These are phyloP conservation scores for Pogona vitticeps DNA, from an alignment of 2,113 vertebrate genomes.

Conservation along the genomic window DNA sequence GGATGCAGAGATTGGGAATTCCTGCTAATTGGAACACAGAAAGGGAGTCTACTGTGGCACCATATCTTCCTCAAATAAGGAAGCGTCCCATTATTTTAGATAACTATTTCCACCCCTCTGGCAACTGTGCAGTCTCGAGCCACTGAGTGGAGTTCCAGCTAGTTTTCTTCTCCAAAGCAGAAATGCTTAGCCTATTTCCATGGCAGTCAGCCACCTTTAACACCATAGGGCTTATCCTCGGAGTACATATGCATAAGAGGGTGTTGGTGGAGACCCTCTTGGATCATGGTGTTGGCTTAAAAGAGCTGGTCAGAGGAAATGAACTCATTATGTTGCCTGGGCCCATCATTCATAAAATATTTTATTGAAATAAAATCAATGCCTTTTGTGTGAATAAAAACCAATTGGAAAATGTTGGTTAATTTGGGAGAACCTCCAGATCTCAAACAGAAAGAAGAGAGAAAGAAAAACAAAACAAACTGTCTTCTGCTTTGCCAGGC, in stretches of 20 bases:
- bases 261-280: too few relatives aligned
- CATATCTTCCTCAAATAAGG: background rate
- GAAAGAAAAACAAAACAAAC: constrained; percentile 22
- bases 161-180: too few relatives aligned
- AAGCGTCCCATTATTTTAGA: background rate
- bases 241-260: too few relatives aligned
- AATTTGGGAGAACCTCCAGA: constrained; percentile 62
- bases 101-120: background rate
- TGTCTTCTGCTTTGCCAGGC: constrained; percentile 44
- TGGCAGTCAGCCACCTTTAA: background rate
- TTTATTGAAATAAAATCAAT: constrained; percentile 81
- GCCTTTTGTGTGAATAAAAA: constrained; percentile 72
- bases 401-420: constrained; percentile 63
- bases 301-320: fast-evolving
- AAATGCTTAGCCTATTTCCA: background rate
- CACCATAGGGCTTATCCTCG: background rate
- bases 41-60: background rate
- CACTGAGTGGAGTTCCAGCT: background rate
- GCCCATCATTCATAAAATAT: constrained; percentile 76
- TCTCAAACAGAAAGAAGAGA: constrained; percentile 40
- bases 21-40: background rate
- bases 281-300: background rate
- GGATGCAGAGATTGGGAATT: background rate
- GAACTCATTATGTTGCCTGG: background rate
- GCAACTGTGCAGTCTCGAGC: background rate